These are phyloP conservation scores for Gymnosoma rotundatum DNA, from an alignment of 2,888 invertebrate species.

Conservation along the genomic window DNA sequence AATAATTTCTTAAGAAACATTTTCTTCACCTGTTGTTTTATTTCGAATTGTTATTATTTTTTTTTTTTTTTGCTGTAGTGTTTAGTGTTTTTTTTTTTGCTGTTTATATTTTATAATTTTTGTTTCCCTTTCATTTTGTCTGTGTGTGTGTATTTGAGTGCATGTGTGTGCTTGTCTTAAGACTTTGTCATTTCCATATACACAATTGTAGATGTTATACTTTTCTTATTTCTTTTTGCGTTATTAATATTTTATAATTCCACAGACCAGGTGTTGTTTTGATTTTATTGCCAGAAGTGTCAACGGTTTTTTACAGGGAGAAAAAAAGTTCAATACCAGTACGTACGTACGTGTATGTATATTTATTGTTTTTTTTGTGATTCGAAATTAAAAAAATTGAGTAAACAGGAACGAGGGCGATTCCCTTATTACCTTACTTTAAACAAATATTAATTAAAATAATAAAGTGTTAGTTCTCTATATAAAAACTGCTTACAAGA, in stretches of 20 bases:
- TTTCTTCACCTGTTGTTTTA: slow-evolving; percentile 64
- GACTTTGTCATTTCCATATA: slow-evolving; percentile 13
- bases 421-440: too few species aligned
- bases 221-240: slow-evolving; percentile 14
- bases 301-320: slow-evolving; percentile 61
- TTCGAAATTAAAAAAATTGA: too few species aligned
- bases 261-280: slow-evolving; percentile 64
- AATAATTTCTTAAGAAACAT: slow-evolving; percentile 66
- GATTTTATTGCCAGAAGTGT: slow-evolving; percentile 67
- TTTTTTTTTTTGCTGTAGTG: background rate
- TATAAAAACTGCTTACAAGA: too few species aligned
- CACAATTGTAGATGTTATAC: slow-evolving; percentile 9
- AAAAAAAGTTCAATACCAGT: slow-evolving; percentile 33
- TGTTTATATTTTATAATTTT: slow-evolving; percentile 52
- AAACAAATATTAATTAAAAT: too few species aligned
- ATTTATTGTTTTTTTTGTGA: too few species aligned
- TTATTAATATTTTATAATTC: slow-evolving; percentile 69
- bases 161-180: background rate
- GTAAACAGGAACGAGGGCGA: too few species aligned
- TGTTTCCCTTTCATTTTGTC: slow-evolving; percentile 28
- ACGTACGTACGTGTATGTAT: background rate
- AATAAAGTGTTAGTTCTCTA: too few species aligned
- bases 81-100: slow-evolving; percentile 62
- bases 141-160: background rate
- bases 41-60: slow-evolving; percentile 5